Evolutionary conservation across 2,888 invertebrate genomes (phyloP), one percentile per base, ranked within the genome.

Genomic region (Orthosia incerta): DNA sequence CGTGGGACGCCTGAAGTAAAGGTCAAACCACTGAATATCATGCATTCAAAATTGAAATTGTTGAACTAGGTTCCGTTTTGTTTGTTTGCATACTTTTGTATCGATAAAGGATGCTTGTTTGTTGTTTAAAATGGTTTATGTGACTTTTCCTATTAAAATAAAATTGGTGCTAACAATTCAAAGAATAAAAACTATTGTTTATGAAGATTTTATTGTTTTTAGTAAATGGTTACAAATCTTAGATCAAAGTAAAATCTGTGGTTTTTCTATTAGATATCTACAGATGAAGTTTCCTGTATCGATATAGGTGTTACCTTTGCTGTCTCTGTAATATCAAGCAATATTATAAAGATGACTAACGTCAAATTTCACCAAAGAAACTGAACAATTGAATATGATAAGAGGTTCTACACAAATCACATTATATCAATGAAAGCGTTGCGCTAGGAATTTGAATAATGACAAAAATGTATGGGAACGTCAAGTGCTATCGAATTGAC

Each of bases 11-110:
- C 13, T 64, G 67, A 60, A 74, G 63, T 56, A 56, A 80, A 69
- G 69, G 76, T 80, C 48, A 57, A 26, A 26, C 46, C 46, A 26
- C 65, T 65, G 81, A 79, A 76, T 80, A 69, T 75, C 64, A 80
- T 79, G 61, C 64, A 80, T 76, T 63, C 55, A 39, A 62, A 70
- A 79, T 62, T 55, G 15, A 57, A 65, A 56, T 59, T 76, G 62
- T 62, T 65, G 48, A 57, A 64, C 31, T 45, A 59, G 64, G 26
- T 78, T n/a, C 13, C 56, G 16, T 53, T 69, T 69, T 65, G 26
- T 64, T 68, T 26, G 50, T 20, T 46, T 51, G 46, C 53, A 55
- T 45, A 63, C n/a, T 57, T 70, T 65, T 59, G n/a, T n/a, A n/a
- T n/a, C n/a, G n/a, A n/a, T n/a, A n/a, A n/a, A n/a, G n/a, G n/a